These are phyloP conservation scores for Sinocyclocheilus anophthalmus DNA, from an alignment of 2,113 vertebrate species.

Conservation along the genomic window DNA sequence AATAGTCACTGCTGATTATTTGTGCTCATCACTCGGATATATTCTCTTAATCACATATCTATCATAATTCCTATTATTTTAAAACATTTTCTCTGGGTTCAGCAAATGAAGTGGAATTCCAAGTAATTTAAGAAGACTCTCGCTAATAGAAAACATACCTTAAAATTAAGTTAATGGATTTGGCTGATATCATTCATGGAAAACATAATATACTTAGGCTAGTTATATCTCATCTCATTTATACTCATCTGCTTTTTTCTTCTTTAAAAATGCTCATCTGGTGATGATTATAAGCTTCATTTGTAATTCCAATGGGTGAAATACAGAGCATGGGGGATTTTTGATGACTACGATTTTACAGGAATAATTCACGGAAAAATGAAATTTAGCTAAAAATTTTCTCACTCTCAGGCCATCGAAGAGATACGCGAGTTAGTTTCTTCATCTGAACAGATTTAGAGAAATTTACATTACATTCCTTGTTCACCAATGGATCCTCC, in stretches of 20 bases:
- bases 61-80: constrained; percentile 63
- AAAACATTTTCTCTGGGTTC: constrained; percentile 56
- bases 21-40: constrained; percentile 73
- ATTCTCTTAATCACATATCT: constrained; percentile 67
- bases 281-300: constrained; percentile 71
- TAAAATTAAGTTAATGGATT: constrained; percentile 50
- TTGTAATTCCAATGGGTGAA: constrained; percentile 64
- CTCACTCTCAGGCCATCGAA: no score
- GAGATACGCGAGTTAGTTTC: no score
- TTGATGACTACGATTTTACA: constrained; percentile 24
- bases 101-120: constrained; percentile 59
- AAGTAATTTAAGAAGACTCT: constrained; percentile 55
- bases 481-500: no score
- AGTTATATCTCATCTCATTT: constrained; percentile 59
- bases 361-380: not conserved
- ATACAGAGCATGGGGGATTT: constrained; percentile 59
- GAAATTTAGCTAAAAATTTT: no score
- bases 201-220: constrained; percentile 59
- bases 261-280: constrained; percentile 71
- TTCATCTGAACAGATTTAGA: no score
- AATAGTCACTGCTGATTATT: constrained; percentile 75
- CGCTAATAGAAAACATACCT: constrained; percentile 59
- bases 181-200: constrained; percentile 47
- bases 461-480: no score
- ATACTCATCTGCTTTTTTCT: constrained; percentile 63